Base-by-base conservation (phyloP, 2,113 vertebrate genomes). In the Paracanthobrama guichenoti region DNA sequence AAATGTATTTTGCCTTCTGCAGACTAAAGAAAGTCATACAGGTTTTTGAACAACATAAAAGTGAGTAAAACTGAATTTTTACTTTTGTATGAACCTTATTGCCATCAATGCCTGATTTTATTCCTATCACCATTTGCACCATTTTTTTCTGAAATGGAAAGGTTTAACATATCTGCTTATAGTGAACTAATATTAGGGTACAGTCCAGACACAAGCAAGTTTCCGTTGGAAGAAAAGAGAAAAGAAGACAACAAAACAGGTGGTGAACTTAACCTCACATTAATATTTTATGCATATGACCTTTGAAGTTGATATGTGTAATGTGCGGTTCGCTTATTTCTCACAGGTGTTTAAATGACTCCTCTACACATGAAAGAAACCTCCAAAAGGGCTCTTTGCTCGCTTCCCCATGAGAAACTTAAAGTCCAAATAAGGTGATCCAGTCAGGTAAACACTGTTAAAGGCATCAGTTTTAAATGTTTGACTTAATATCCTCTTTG, bases 221-320 rank as follows among this genome's bases (percentile, higher is more conserved):
- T 91, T 90, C 86, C 81, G 88, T 89, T 81, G 53, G 74, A 86
- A 83, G 73, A 44, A 83, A 81, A 89, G 72, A 84, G 82, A 60
- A 75, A 81, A 75, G 11, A 72, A 50, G 50, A 83, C 31, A 79
- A 83, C 75, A 84, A 88, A 92, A 89, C 91, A 93, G 90, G 88
- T 92, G 92, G 87, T 90, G 78, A 90, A 90, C 86, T 90, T 90
- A 90, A 88, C 89, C 87, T 92, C 87, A 90, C 88, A 89, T 88
- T 90, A 90, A 92, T 91, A 84, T 92, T 93, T 93, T 92, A 93
- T 92, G 91, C 89, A 91, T 84, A 87, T 92, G 88, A 92, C 90
- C 88, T 84, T 79, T 86, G 81, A 89, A 82, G 85, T 88, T 87
- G 87, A 88, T 91, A 85, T 88, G 86, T 83, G 89, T 89, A 91